Base-by-base conservation (phyloP, 2,113 vertebrate species). In the Paraplagusia blochii region DNA sequence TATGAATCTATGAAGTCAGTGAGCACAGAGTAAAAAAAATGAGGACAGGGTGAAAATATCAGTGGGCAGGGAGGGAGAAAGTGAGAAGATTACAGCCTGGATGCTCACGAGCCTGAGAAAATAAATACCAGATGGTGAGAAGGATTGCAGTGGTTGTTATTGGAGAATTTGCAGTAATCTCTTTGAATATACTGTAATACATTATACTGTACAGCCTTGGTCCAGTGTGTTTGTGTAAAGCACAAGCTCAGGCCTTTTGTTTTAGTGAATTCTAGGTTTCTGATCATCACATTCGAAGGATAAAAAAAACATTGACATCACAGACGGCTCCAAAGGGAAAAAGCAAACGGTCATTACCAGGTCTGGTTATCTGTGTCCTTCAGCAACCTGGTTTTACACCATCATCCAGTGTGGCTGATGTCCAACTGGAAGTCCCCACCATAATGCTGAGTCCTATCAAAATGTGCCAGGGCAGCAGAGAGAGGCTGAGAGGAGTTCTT, bases 341-440 rank as follows among this genome's bases (percentile, higher is more conserved):
- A 17, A 6, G 6, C 3, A n/a, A 8, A 62, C 47, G 44, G 54
- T 19, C 63, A 42, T 53, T 52, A 57, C 51, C 35, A 52, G 44
- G 17, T n/a, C 6, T 33, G 57, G 22, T 86, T 79, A 83, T 83
- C 65, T 74, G 18, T 53, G 52, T 76, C 50, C 73, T 76, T 49
- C 76, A 80, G 70, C 84, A 73, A 50, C 62, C 42, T 11, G 44
- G 15, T 43, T 53, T 29, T 50, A 50, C 10, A 2, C 6, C 5
- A 48, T 71, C 65, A 57, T 36, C 18, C 36, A 13, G 29, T 18
- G 43, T 70, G 82, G 74, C 76, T 47, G 36, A 5, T 35, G 17
- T 68, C 71, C 83, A 84, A 69, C 76, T 77, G 79, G 81, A 81
- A 11, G 4, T 72, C 38, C 55, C 66, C 54, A 51, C 54, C 1